Evolutionary conservation across 2,797 vertebrate genomes (phyloP).

Genomic region (Diglossa cyanea): DNA sequence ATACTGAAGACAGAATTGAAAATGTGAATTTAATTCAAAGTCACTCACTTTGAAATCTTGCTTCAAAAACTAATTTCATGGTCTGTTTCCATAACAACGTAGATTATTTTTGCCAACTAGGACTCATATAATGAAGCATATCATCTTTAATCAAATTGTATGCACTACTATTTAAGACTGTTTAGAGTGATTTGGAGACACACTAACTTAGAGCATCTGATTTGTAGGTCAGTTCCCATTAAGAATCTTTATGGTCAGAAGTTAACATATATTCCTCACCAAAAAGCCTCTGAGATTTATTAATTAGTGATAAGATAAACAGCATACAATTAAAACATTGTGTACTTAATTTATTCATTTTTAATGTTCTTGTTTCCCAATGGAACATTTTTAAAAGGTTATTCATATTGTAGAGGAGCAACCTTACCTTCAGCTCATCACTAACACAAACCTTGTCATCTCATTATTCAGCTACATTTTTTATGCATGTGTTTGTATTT

Average conservation of each 20-base stretch:
- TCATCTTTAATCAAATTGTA: constrained; percentile 22
- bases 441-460: background rate
- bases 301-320: background rate
- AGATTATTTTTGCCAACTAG: constrained; percentile 8
- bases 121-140: background rate
- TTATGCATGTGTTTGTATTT: background rate
- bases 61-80: constrained; percentile 32
- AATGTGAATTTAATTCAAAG: constrained; percentile 12
- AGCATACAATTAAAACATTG: background rate
- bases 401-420: background rate
- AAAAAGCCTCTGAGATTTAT: background rate
- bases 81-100: background rate
- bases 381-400: background rate
- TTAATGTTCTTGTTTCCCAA: background rate
- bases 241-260: background rate
- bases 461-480: background rate
- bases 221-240: background rate
- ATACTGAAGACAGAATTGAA: background rate
- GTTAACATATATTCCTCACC: background rate
- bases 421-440: background rate
- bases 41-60: background rate
- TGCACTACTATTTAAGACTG: background rate
- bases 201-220: background rate
- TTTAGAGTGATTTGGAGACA: background rate
- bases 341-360: background rate